Base-by-base conservation (phyloP, 1,140 invertebrate genomes). In the Nomia melanderi region DNA sequence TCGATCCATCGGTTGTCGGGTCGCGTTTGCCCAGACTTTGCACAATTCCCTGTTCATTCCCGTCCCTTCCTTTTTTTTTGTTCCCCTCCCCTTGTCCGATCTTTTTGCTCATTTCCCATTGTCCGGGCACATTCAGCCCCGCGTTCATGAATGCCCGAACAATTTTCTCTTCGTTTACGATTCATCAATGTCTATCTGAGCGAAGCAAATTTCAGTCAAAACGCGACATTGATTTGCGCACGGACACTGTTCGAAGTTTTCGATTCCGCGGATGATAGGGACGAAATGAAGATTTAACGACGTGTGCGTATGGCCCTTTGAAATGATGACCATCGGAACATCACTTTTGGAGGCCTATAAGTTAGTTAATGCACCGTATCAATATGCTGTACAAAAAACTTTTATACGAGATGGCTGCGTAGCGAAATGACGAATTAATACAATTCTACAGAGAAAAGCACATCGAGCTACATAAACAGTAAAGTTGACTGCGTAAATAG, bases 1-100 rank as follows among this genome's bases (percentile, higher is more conserved):
- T 56, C 73, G 27, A 41, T 59, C 39, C 56, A 53, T 63, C 66
- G 39, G 23, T 33, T 47, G 20, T 33, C 65, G 17, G 57, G 31
- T 59, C 57, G 31, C 53, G 25, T 54, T 41, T 17, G 36, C 60
- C 57, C 29, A 27, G 9, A 54, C 12, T 36, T 56, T 65, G 59
- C 47, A 14, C 73, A 25, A 54, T 31, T 63, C 39, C 33, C 57
- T 25, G 17, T 9, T 57, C 54, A 2, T 11, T 47, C 44, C 20
- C 11, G 11, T 14, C 2, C 39, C 9, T 12, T 41, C 41, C 33
- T 17, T 50, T 62, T 66, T 59, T 72, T 6, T 65, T 39, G 2
- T 31, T 33, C 33, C 31, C 5, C 39, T 50, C 0, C 25, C 14
- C 17, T 53, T n/a, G 11, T 47, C 39, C 3, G 2, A 17, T 27